Percentiles rank a stretch among this genome's conserved stretches.
Conservation (phyloP, 2,888 invertebrate genomes). For the Harmothoe impar region DNA sequence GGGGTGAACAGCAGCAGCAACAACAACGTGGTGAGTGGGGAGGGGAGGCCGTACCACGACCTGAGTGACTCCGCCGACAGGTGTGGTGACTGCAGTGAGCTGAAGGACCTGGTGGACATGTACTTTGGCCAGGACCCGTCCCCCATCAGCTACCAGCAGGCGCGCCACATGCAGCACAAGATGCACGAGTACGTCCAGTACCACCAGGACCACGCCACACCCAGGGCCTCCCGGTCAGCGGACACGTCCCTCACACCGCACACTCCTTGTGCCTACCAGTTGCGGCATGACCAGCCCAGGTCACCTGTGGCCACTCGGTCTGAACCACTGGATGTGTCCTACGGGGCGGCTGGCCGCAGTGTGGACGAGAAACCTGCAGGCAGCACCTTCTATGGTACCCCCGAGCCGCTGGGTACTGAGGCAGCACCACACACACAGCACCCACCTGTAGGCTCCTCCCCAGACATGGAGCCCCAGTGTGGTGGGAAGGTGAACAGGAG, state of each 20-base stretch:
- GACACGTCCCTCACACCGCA: neutral
- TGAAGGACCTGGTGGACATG: neutral
- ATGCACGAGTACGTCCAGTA: neutral
- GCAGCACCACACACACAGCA: too few relatives aligned
- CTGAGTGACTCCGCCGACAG: neutral
- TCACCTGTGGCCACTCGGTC: neutral
- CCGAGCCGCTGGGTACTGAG: neutral
- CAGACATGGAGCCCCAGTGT: too few relatives aligned
- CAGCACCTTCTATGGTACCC: neutral
- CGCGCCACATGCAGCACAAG: neutral
- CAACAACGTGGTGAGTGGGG: neutral
- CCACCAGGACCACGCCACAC: neutral
- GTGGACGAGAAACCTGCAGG: neutral
- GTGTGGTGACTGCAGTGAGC: constrained; percentile 1
- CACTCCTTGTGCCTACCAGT: too few relatives aligned
- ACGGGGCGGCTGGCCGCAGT: neutral
- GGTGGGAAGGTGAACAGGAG: too few relatives aligned
- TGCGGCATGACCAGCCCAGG: neutral
- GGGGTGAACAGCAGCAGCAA: neutral
- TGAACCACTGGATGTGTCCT: neutral
- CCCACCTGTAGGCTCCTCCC: too few relatives aligned
- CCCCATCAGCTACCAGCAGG: constrained; percentile 17
- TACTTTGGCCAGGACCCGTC: constrained; percentile 39
- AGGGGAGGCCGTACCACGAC: neutral
- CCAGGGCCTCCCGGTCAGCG: neutral